These are phyloP conservation scores for Micromys minutus DNA, from an alignment of 2,113 vertebrate species.

Conservation along the genomic window DNA sequence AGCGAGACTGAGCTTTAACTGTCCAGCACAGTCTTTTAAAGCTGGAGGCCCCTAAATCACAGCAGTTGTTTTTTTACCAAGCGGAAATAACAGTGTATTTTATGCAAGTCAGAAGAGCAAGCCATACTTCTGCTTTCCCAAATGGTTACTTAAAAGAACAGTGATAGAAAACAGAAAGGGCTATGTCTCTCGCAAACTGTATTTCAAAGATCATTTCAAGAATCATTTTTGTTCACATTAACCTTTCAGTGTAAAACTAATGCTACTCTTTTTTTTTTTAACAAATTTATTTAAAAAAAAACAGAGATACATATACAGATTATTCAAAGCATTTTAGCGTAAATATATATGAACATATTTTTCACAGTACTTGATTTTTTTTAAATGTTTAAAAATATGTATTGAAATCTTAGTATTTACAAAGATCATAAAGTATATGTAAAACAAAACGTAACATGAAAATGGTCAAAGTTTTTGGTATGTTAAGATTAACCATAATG, in stretches of 20 bases:
- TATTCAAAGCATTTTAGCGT: too few relatives aligned
- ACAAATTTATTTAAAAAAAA: too few relatives aligned
- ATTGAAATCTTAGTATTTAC: too few relatives aligned
- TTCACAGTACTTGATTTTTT: too few relatives aligned
- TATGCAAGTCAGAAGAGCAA: not conserved
- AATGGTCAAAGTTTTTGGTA: too few relatives aligned
- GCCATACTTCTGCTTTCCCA: not conserved
- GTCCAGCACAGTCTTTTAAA: slow-evolving; percentile 19
- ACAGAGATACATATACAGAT: too few relatives aligned
- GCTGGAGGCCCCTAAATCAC: slow-evolving; percentile 33
- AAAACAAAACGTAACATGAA: too few relatives aligned
- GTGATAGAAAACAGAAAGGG: not conserved
- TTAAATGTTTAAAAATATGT: too few relatives aligned
- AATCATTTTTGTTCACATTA: not conserved
- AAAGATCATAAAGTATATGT: too few relatives aligned
- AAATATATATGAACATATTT: too few relatives aligned
- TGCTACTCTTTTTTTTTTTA: too few relatives aligned
- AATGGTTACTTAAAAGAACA: not conserved
- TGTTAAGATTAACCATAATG: too few relatives aligned
- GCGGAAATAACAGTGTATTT: slow-evolving; percentile 23
- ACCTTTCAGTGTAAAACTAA: not conserved
- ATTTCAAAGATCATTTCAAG: slow-evolving; percentile 33
- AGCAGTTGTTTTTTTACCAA: slow-evolving; percentile 58
- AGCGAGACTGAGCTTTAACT: not conserved
- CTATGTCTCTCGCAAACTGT: not conserved